Evolutionary conservation across 2,113 vertebrate species (phyloP).

Genomic region (Nycticebus coucang): DNA sequence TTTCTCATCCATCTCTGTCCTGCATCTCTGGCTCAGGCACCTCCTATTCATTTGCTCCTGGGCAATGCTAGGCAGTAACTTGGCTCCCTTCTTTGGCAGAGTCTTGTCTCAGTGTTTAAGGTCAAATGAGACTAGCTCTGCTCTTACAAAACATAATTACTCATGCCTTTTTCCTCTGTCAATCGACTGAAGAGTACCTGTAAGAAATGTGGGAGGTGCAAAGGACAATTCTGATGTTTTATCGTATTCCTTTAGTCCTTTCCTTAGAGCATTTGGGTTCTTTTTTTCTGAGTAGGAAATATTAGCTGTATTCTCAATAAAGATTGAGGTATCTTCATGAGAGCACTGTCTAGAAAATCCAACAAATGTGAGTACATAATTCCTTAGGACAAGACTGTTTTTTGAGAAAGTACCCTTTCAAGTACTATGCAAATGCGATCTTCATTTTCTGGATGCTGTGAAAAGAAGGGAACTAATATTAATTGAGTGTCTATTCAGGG

Average conservation of each 20-base stretch:
- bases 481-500: neutral
- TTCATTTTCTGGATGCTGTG: neutral
- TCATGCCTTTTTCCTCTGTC: neutral
- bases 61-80: neutral
- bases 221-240: neutral
- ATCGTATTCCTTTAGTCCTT: neutral
- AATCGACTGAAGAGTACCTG: neutral
- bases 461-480: constrained; percentile 34
- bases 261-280: neutral
- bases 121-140: neutral
- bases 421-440: constrained; percentile 41
- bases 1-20: neutral
- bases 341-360: neutral
- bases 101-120: neutral
- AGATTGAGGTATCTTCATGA: constrained; percentile 4
- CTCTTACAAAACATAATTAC: neutral
- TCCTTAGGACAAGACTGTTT: neutral
- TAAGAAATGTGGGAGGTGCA: neutral
- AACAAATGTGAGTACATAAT: neutral
- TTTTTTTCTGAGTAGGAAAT: constrained; percentile 1
- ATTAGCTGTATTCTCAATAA: constrained; percentile 14
- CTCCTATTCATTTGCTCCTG: neutral
- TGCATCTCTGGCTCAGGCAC: neutral
- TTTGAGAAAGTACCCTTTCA: constrained; percentile 33
- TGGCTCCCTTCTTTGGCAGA: neutral